Evolutionary conservation across 2,797 vertebrate species (phyloP), one percentile per base, ranked within the genome.

Genomic region (Geotrypetes seraphini): DNA sequence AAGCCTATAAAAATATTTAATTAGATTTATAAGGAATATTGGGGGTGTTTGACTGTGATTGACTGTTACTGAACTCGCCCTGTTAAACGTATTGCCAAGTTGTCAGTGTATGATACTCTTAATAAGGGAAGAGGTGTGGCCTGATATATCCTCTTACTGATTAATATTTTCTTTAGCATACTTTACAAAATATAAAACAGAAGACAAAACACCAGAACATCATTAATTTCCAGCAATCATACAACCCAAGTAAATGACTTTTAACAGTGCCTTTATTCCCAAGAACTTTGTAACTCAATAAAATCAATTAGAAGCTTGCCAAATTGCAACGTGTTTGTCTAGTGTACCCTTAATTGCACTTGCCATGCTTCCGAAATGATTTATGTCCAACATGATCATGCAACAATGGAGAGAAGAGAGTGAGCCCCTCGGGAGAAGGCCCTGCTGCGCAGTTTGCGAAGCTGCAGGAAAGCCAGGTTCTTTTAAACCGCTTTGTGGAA

Each of bases 401-500:
- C 21, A 35, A 48, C 10, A 15, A 24, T 12, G 35, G 12, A 43
- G 26, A 22, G 38, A 38, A 51, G 31, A 36, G 42, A 43, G 36
- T 23, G 49, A 23, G 23, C 30, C 35, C 25, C 31, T 7, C 2
- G 29, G 26, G 29, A 50, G 7, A 3, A n/a, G 16, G 22, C 31
- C 19, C 10, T 41, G 8, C 15, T 11, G 19, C 10, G 16, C 23
- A 10, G 13, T 35, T 35, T 26, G 39, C 25, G 36, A 29, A 35
- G 37, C 33, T 30, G 12, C 33, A 29, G 16, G 17, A 16, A 59
- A 57, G 56, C 31, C 52, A n/a, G n/a, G n/a, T n/a, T n/a, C 26
- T 45, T 47, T 33, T 25, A 30, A 35, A 25, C 43, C 33, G 53
- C 30, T 43, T 57, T 53, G 51, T n/a, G n/a, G n/a, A n/a, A n/a